phyloP scores from a whole-genome alignment of 2,888 invertebrate genomes.

The Epinotia brunnichana region DNA sequence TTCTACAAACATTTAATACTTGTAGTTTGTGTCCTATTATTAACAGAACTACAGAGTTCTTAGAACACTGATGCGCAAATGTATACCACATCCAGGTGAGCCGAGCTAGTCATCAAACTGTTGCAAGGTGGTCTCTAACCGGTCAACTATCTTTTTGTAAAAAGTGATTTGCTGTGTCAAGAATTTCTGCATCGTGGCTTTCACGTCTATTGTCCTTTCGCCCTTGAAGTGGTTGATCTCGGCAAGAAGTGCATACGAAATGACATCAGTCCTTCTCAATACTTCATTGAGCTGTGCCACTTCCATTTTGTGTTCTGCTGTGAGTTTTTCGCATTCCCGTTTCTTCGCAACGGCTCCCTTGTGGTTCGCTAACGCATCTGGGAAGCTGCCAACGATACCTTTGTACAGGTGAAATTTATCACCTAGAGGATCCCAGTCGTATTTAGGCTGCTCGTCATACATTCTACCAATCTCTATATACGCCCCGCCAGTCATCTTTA shows the following conservation, averaged over 20 bases:
- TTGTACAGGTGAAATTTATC: slow-evolving; percentile 97
- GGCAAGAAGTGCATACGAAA: slow-evolving; percentile 96
- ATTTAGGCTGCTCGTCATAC: slow-evolving; percentile 95
- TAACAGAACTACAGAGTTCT: slow-evolving; percentile 10
- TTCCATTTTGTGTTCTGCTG: slow-evolving; percentile 92
- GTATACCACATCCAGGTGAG: slow-evolving; percentile 43
- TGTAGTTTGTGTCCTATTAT: slow-evolving; percentile 19
- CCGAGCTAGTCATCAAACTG: slow-evolving; percentile 73
- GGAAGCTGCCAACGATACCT: slow-evolving; percentile 94
- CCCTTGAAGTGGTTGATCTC: slow-evolving; percentile 97
- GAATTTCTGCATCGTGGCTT: slow-evolving; percentile 92
- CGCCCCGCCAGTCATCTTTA: slow-evolving; percentile 93
- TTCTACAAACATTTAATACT: slow-evolving; percentile 39
- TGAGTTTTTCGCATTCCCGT: slow-evolving; percentile 92
- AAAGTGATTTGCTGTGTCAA: slow-evolving; percentile 95
- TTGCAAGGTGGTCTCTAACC: slow-evolving; percentile 85
- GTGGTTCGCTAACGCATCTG: slow-evolving; percentile 94
- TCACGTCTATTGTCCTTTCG: slow-evolving; percentile 93
- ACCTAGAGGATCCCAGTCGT: slow-evolving; percentile 94
- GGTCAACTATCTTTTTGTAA: slow-evolving; percentile 92
- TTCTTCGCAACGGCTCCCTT: slow-evolving; percentile 95
- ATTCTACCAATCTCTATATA: slow-evolving; percentile 95
- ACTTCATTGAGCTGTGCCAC: slow-evolving; percentile 91
- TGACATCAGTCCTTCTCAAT: slow-evolving; percentile 92
- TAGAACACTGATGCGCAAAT: slow-evolving; percentile 11